phyloP scores from a whole-genome alignment of 2,888 invertebrate genomes.

The Scaptomyza parva region DNA sequence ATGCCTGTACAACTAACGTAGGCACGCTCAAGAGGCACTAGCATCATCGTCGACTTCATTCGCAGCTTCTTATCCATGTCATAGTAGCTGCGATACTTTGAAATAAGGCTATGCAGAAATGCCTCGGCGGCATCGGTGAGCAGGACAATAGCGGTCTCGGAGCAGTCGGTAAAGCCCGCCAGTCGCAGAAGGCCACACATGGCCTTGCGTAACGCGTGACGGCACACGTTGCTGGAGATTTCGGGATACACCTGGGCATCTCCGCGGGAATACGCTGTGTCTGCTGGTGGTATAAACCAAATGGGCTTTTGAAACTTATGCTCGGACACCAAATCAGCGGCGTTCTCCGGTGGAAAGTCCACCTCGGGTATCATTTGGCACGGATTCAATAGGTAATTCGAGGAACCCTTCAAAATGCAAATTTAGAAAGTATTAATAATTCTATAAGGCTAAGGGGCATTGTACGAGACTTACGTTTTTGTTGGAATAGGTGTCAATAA shows the following conservation, averaged over 20 bases:
- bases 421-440: not conserved
- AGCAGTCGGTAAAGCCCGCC: slow-evolving; percentile 83
- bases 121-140: slow-evolving; percentile 83
- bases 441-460: too few relatives aligned
- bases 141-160: slow-evolving; percentile 79
- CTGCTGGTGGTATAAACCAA: slow-evolving; percentile 83
- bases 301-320: slow-evolving; percentile 83
- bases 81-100: slow-evolving; percentile 61
- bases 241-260: slow-evolving; percentile 72
- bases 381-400: slow-evolving; percentile 83
- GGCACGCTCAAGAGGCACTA: slow-evolving; percentile 78
- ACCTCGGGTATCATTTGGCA: slow-evolving; percentile 84
- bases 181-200: slow-evolving; percentile 83
- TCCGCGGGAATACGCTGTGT: slow-evolving; percentile 81
- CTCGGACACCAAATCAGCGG: slow-evolving; percentile 80
- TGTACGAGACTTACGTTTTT: slow-evolving; percentile 76
- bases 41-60: slow-evolving; percentile 66
- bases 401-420: slow-evolving; percentile 73
- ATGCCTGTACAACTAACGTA: slow-evolving; percentile 80
- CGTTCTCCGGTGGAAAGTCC: slow-evolving; percentile 83
- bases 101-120: slow-evolving; percentile 79
- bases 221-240: slow-evolving; percentile 73
- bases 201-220: slow-evolving; percentile 80
- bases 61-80: slow-evolving; percentile 51
- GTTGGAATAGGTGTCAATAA: slow-evolving; percentile 84